Percentiles rank a stretch among this genome's conserved stretches.
phyloP scores from a whole-genome alignment of 2,888 invertebrate genomes.

The Pollenia griseotomentosa region DNA sequence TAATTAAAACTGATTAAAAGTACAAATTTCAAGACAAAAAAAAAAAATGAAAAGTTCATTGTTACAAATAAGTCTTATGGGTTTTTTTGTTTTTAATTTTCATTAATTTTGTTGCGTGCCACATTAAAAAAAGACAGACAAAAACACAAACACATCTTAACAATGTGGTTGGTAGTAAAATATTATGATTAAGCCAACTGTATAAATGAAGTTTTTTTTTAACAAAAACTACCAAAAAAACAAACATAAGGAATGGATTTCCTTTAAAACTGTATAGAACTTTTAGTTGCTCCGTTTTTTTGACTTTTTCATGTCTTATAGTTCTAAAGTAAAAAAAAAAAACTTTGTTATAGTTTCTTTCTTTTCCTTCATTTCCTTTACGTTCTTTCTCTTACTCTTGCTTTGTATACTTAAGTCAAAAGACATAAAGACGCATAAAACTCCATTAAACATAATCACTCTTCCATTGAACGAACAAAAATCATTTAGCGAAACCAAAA shows the following conservation, averaged over 20 bases:
- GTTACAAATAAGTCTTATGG: constrained; percentile 1
- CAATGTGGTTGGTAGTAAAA: not conserved
- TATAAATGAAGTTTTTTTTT: not conserved
- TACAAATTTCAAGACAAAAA: not conserved
- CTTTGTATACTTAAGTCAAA: constrained; percentile 42
- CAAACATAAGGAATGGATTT: constrained; percentile 41
- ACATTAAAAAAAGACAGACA: constrained; percentile 8
- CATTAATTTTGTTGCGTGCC: constrained; percentile 61
- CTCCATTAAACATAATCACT: constrained; percentile 81
- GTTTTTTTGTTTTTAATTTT: not conserved
- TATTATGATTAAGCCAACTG: constrained; percentile 13
- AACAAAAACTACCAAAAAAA: constrained; percentile 5
- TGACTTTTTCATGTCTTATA: not conserved
- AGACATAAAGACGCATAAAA: constrained; percentile 71
- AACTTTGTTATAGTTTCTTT: constrained; percentile 20
- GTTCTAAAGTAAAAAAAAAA: not conserved
- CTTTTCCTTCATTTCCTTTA: constrained; percentile 4
- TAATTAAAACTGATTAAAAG: not conserved
- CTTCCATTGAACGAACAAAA: constrained; percentile 85
- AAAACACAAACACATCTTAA: not conserved
- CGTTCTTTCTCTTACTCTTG: not conserved
- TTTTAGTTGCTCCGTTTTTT: constrained; percentile 23
- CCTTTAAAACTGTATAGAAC: constrained; percentile 25
- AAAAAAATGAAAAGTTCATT: constrained; percentile 15
- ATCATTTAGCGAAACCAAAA: constrained; percentile 84